These are phyloP conservation scores for Physocephala rufipes DNA, from an alignment of 2,888 invertebrate genomes.

Conservation along the genomic window DNA sequence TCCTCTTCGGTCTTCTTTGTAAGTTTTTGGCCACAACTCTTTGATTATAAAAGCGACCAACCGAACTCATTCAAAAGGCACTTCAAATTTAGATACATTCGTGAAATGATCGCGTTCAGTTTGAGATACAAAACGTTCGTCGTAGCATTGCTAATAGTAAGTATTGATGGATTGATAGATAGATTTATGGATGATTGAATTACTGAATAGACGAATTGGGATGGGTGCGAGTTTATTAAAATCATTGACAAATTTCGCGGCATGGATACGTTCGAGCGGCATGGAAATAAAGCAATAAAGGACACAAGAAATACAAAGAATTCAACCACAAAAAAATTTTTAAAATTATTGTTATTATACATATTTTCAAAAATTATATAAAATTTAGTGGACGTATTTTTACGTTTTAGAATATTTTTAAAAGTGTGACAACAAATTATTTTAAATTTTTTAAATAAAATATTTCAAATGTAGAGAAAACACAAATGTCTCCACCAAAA, in stretches of 20 bases:
- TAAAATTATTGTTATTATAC: too few species aligned
- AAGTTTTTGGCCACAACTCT: conserved; percentile 28
- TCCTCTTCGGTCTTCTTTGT: not conserved
- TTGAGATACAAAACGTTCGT: conserved; percentile 52
- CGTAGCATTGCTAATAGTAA: conserved; percentile 61
- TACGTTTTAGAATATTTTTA: too few species aligned
- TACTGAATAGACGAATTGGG: not conserved
- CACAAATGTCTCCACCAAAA: too few species aligned
- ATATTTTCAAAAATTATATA: too few species aligned
- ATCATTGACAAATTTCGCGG: not conserved
- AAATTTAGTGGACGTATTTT: too few species aligned
- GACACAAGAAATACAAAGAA: too few species aligned
- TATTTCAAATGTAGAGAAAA: too few species aligned
- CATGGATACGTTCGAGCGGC: conserved; percentile 3
- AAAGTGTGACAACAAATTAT: too few species aligned
- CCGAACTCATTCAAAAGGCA: conserved; percentile 58
- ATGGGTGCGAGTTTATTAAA: not conserved
- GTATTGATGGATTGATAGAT: conserved; percentile 44
- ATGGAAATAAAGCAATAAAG: too few species aligned
- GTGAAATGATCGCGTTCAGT: conserved; percentile 59
- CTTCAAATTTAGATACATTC: conserved; percentile 61
- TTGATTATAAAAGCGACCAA: conserved; percentile 63
- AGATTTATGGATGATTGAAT: not conserved
- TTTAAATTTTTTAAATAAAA: too few species aligned
- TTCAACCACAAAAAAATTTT: too few species aligned